These are phyloP conservation scores for Lutra lutra DNA, from an alignment of 2,797 vertebrate species.

Conservation along the genomic window DNA sequence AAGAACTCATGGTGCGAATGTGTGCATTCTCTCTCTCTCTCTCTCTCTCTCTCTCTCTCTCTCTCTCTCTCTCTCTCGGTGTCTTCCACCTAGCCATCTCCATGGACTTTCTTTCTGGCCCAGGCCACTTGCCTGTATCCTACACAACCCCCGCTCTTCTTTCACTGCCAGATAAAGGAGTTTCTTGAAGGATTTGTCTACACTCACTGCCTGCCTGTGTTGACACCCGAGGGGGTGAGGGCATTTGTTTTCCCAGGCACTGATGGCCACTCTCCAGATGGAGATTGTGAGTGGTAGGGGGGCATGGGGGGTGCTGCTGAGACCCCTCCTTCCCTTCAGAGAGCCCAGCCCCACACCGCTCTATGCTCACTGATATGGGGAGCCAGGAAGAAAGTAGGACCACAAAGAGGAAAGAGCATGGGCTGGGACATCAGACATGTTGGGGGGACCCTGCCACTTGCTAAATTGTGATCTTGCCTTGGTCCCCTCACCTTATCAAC, in stretches of 20 bases:
- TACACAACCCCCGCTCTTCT: neutral
- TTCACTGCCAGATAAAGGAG: neutral
- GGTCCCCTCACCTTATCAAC: neutral
- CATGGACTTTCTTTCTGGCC: neutral
- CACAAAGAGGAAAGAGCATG: neutral
- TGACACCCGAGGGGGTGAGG: neutral
- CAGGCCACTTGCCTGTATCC: neutral
- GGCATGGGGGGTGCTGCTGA: neutral
- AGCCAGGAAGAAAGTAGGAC: neutral
- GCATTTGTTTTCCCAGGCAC: neutral
- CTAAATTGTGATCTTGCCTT: neutral
- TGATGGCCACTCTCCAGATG: neutral
- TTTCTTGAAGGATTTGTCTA: neutral
- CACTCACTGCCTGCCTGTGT: neutral
- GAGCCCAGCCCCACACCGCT: no score
- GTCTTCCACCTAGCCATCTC: neutral
- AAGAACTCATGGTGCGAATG: neutral
- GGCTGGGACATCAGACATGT: neutral
- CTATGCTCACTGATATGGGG: neutral
- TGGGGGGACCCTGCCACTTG: neutral
- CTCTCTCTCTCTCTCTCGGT: neutral
- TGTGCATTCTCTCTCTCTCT: neutral
- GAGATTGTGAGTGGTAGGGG: neutral
- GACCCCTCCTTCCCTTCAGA: neutral
- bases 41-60: no score